A percentile compares a stretch with the other conserved stretches of the same genome.
Evolutionary conservation across 2,888 invertebrate species (phyloP).

Genomic region (Stenotaenia linearis): DNA sequence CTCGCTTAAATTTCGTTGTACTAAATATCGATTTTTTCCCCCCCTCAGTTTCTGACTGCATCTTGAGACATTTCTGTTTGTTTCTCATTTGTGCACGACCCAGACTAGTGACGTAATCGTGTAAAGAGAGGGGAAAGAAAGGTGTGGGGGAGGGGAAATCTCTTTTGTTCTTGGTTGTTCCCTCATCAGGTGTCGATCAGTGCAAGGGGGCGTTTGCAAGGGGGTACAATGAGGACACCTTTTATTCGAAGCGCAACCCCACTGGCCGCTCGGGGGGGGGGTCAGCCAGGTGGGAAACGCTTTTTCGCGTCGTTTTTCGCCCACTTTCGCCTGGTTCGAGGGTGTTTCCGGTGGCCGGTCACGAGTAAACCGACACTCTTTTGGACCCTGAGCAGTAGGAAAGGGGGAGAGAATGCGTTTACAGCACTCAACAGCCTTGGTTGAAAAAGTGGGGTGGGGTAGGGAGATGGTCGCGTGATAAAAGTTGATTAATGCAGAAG

Average conservation of each 20-base stretch:
- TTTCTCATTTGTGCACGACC: slow-evolving; percentile 6
- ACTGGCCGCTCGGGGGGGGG: background rate
- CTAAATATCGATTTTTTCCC: slow-evolving; percentile 1
- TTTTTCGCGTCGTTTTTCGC: background rate
- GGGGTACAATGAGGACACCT: slow-evolving; percentile 17
- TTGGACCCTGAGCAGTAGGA: slow-evolving; percentile 8
- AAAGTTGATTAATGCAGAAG: slow-evolving; percentile 24
- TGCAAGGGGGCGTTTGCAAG: slow-evolving; percentile 5
- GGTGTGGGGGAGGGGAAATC: background rate
- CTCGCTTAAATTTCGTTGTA: background rate
- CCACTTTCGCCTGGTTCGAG: background rate
- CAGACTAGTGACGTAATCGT: slow-evolving; percentile 5
- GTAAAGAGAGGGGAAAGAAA: background rate
- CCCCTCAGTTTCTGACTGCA: background rate
- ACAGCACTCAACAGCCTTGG: background rate
- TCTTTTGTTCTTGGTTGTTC: slow-evolving; percentile 10
- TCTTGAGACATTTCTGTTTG: slow-evolving; percentile 13
- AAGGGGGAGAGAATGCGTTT: background rate
- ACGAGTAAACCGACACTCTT: background rate
- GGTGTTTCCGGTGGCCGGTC: slow-evolving; percentile 15
- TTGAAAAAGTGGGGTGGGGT: background rate
- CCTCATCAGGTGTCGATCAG: slow-evolving; percentile 19
- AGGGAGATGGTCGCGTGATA: slow-evolving; percentile 15
- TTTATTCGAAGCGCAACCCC: background rate
- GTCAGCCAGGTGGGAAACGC: background rate